Evolutionary conservation across 2,113 vertebrate genomes (phyloP).

Genomic region (Myrmophylax atrothorax): DNA sequence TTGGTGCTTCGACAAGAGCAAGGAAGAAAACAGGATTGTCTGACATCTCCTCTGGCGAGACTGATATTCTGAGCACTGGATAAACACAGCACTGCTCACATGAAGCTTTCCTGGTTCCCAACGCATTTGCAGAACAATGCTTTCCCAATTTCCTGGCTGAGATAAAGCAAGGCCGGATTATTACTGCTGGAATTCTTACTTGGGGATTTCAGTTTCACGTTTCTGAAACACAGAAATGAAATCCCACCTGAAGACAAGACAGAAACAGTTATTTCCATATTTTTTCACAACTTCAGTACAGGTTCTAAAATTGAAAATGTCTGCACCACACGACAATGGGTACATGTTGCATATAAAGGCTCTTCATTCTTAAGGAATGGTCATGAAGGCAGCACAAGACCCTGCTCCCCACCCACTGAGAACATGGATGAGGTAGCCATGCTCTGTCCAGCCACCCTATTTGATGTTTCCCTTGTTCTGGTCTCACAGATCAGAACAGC

Average conservation of each 20-base stretch:
- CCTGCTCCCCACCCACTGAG: not conserved
- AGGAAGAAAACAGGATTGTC: not conserved
- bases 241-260: not conserved
- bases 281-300: not conserved
- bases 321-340: not conserved
- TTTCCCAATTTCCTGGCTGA: not conserved
- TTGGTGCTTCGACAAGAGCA: not conserved
- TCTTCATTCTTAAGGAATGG: not conserved
- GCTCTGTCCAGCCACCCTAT: not conserved
- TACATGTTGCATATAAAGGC: accelerated
- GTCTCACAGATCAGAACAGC: not conserved
- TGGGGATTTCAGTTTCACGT: not conserved
- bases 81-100: not conserved
- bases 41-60: constrained; percentile 14
- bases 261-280: not conserved
- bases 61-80: not conserved
- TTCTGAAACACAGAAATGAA: not conserved
- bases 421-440: accelerated
- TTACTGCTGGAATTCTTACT: not conserved
- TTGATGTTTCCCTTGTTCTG: not conserved
- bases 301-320: not conserved
- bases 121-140: not conserved
- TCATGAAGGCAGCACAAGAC: not conserved
- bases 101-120: not conserved
- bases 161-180: not conserved